A percentile compares a stretch with the other conserved stretches of the same genome.
These are phyloP conservation scores for Chalcis sispes DNA, from an alignment of 2,888 invertebrate genomes.

Conservation along the genomic window DNA sequence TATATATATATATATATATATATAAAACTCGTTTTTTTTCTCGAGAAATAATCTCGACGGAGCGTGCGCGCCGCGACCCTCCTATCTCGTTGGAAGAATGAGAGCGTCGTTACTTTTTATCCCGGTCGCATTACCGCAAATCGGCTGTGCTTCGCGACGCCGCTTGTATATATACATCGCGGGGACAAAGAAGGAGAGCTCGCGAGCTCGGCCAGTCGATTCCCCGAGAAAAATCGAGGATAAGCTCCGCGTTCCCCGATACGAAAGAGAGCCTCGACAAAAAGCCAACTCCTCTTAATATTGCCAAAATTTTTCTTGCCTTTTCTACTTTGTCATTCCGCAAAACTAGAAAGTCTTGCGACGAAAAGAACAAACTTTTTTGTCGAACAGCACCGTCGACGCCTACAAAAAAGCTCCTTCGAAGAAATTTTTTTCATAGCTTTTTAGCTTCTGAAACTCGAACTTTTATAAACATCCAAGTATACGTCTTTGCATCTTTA, in stretches of 20 bases:
- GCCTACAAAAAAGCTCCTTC: too few species aligned
- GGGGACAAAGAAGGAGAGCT: slow-evolving; percentile 31
- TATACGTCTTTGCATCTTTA: too few species aligned
- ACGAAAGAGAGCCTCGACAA: slow-evolving; percentile 11
- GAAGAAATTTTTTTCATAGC: too few species aligned
- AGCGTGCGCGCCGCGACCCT: slow-evolving; percentile 1
- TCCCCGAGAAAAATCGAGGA: slow-evolving; percentile 37
- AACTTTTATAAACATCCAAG: too few species aligned
- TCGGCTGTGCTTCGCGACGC: slow-evolving; percentile 22
- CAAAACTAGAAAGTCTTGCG: background rate
- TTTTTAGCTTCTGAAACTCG: too few species aligned
- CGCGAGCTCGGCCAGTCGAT: slow-evolving; percentile 21
- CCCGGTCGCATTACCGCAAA: slow-evolving; percentile 55
- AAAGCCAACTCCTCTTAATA: slow-evolving; percentile 10
- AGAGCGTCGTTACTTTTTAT: slow-evolving; percentile 64
- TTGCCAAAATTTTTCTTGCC: background rate
- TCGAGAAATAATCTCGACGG: too few species aligned
- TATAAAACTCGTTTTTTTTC: too few species aligned
- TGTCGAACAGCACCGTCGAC: too few species aligned
- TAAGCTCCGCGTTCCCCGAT: background rate
- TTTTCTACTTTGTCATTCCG: background rate
- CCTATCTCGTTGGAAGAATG: slow-evolving; percentile 60
- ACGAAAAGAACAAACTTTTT: slow-evolving; percentile 2
- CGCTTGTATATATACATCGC: slow-evolving; percentile 25
- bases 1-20: too few species aligned